phyloP scores from a whole-genome alignment of 2,113 vertebrate genomes.

The Mionectes macconnelli region DNA sequence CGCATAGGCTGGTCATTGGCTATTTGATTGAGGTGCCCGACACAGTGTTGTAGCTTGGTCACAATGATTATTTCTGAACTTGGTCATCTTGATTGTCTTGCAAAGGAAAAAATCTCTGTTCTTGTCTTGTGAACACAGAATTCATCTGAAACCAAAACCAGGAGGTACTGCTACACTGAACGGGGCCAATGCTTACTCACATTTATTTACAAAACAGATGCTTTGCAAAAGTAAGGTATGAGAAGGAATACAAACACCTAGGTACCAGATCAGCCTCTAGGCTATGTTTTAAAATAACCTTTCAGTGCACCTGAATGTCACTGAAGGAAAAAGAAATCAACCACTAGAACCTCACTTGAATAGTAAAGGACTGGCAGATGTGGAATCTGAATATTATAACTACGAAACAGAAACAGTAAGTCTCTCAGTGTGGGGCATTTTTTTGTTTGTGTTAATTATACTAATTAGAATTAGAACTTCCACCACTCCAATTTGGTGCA shows the following conservation, averaged over 20 bases:
- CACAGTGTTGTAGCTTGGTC: not conserved
- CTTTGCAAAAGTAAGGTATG: not conserved
- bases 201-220: not conserved
- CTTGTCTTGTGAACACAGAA: not conserved
- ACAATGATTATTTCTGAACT: not conserved
- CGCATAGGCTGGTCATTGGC: not conserved
- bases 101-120: not conserved
- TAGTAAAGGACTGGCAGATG: constrained; percentile 38
- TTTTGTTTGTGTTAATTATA: constrained; percentile 73
- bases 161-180: not conserved
- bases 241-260: not conserved
- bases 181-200: not conserved
- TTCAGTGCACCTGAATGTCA: not conserved
- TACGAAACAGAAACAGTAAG: constrained; percentile 54
- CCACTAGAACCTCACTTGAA: not conserved
- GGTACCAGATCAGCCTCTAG: not conserved
- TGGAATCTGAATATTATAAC: constrained; percentile 64
- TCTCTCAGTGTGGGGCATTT: constrained; percentile 10
- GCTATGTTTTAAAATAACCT: not conserved
- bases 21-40: fast-evolving
- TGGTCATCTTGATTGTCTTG: not conserved
- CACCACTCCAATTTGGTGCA: constrained; percentile 66
- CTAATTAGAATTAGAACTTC: constrained; percentile 77
- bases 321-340: not conserved
- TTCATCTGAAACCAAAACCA: not conserved